Conservation (phyloP, 2,797 vertebrate genomes). For the Fratercula arctica region DNA sequence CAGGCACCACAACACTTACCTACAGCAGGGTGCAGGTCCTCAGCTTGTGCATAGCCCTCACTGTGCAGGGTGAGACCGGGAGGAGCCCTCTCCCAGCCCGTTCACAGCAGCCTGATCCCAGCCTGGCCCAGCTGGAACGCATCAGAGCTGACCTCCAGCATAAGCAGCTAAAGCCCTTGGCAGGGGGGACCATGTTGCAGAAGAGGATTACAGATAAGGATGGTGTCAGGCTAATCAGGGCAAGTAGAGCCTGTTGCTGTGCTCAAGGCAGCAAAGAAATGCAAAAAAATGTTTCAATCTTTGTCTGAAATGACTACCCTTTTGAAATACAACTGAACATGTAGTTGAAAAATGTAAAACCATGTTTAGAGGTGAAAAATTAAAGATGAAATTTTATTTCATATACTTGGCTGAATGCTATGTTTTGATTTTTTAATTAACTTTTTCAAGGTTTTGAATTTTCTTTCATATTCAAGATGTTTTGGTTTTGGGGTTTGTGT, state of each 20-base stretch:
- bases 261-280: neutral
- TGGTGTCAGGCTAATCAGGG: neutral
- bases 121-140: no score
- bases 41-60: neutral
- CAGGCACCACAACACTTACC: neutral
- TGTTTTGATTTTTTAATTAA: neutral
- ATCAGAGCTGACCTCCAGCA: neutral
- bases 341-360: neutral
- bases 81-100: fast-evolving
- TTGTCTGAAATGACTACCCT: neutral
- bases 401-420: neutral
- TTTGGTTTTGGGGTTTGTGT: neutral
- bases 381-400: neutral
- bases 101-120: neutral
- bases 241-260: neutral
- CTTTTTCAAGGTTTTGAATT: neutral
- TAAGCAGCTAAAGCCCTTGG: neutral
- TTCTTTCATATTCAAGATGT: neutral
- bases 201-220: neutral
- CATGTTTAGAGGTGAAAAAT: neutral
- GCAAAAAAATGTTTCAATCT: neutral
- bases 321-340: neutral
- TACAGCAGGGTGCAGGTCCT: neutral
- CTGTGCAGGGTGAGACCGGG: fast-evolving
- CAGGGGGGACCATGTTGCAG: neutral